Base-by-base conservation (phyloP, 2,888 invertebrate genomes). In the Ormyrus thymus region DNA sequence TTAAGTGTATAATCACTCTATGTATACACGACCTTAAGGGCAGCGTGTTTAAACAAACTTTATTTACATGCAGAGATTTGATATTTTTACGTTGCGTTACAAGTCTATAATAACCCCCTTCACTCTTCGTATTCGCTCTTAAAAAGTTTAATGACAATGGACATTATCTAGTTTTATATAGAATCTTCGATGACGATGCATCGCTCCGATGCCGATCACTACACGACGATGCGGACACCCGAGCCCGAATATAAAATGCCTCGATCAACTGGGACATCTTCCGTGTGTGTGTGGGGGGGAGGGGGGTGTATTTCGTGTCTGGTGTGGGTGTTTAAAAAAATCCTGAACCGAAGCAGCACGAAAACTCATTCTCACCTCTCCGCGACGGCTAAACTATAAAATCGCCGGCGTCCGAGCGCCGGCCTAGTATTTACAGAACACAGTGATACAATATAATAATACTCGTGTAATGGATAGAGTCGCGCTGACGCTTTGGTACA, bases 41-140 rank as follows among this genome's bases (percentile, higher is more conserved):
- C 29, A 29, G 1, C 78, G 53, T 59, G 64, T 29, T 11, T 43
- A 55, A 65, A 79, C 56, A 53, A 70, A 70, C 55, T 75, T 70
- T 79, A 79, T 79, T 79, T 79, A 79, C 74, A 79, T 62, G 64
- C 68, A 69, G 56, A 74, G 50, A 68, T 70, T 74, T 74, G 68
- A 74, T 78, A 64, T 73, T 71, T 64, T 64, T 71, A 50, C 64
- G 66, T 61, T 62, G 51, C 50, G 48, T 58, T 68, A 76, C 56
- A 10, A 59, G 68, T 69, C 62, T 61, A 29, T 46, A 55, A 10
- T n/a, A 9, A 45, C 10, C 15, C n/a, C 29, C 11, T 48, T 72
- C n/a, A 0, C 50, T n/a, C 7, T 43, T 69, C 43, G 29, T 29
- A 29, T 11, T 64, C 65, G 50, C 45, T 2, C 62, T 53, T 70